Evolutionary conservation across 1,140 invertebrate genomes (phyloP), one percentile per base, ranked within the genome.

Genomic region (Vanessa tameamea): DNA sequence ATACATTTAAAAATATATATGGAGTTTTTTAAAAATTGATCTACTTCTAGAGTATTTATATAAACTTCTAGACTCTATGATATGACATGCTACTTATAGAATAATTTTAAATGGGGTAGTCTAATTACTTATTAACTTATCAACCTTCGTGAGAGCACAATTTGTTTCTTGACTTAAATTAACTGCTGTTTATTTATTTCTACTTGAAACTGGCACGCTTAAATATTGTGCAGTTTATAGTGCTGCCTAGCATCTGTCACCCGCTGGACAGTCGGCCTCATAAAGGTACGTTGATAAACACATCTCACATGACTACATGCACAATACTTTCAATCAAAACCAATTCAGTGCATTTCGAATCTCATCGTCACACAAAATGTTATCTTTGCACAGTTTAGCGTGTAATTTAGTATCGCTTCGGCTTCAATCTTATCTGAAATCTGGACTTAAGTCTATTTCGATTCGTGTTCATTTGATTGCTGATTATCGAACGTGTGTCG

Each of bases 371-470:
- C 47, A 72, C 71, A 0, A 48, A 47, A 53, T 63, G 11, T 37
- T 66, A 66, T 67, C 53, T 50, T 1, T 20, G 43, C 48, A 11
- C 9, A 57, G 55, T 72, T 72, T 23, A 59, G 43, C 55, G 6
- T 53, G 13, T 57, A 55, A 48, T 69, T 47, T 57, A 57, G n/a
- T 67, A 55, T 50, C 47, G 14, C 53, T 55, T 20, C 0, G 65
- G 57, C 69, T 59, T 64, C 72, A 74, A 69, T 74, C 72, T 74
- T 74, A 74, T 74, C 72, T 47, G 4, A 48, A 55, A 69, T 51
- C 47, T 51, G 47, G 65, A 68, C 65, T 69, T 69, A 72, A 74
- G 71, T 73, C 53, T 55, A 20, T 20, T 48, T 57, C 43, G 43
- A 61, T 65, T 55, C 51, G 64, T 48, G 50, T 12, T 57, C 53